Conservation (phyloP, 2,888 invertebrate species). For the Uropetala carovei region DNA sequence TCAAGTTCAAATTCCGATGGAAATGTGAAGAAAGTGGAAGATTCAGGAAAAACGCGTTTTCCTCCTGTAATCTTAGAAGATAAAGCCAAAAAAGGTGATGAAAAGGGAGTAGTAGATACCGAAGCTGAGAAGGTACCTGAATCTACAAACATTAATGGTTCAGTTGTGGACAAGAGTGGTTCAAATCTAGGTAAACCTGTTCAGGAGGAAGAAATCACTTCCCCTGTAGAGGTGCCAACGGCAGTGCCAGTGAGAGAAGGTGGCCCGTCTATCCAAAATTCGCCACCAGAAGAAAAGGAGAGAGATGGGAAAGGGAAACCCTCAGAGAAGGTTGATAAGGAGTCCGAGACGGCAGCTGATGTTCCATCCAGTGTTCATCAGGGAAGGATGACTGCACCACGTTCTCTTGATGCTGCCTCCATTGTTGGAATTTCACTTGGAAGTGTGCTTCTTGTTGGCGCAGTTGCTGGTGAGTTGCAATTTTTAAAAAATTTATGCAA, state of each 20-base stretch:
- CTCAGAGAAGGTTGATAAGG: constrained; percentile 41
- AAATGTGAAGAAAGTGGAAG: constrained; percentile 2
- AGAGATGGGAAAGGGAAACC: neutral
- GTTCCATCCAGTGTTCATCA: constrained; percentile 41
- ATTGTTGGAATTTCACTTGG: constrained; percentile 85
- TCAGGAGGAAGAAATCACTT: constrained; percentile 8
- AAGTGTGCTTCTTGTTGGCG: constrained; percentile 79
- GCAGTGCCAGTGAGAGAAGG: constrained; percentile 56
- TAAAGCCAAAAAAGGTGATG: neutral
- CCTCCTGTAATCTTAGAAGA: neutral
- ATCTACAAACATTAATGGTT: constrained; percentile 1
- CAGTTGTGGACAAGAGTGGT: constrained; percentile 13
- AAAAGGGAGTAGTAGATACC: neutral
- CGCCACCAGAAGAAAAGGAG: neutral
- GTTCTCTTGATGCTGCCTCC: constrained; percentile 78
- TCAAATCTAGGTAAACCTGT: constrained; percentile 36
- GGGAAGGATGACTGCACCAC: constrained; percentile 73
- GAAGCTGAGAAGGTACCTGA: neutral
- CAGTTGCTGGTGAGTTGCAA: constrained; percentile 75
- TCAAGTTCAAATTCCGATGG: constrained; percentile 35
- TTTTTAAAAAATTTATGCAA: neutral
- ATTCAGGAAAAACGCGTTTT: constrained; percentile 8
- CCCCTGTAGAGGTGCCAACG: constrained; percentile 37
- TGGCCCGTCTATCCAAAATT: neutral
- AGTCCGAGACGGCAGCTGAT: constrained; percentile 18